Evolutionary conservation across 2,888 invertebrate genomes (phyloP).

Genomic region (Dicyrtoma fusca): DNA sequence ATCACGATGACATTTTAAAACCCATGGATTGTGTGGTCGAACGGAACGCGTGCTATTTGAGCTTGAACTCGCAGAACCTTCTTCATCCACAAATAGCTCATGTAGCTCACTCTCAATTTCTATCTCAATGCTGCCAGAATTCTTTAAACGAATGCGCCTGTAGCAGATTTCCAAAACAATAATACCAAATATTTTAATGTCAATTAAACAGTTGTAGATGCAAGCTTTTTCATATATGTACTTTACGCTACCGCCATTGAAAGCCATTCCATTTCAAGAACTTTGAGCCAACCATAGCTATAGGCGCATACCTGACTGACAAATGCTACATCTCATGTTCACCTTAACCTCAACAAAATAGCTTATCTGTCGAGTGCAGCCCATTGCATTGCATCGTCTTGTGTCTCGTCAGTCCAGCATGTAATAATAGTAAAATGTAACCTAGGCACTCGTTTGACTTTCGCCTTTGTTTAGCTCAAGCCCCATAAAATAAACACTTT

Average conservation of each 20-base stretch:
- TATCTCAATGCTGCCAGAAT: slow-evolving; percentile 60
- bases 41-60: slow-evolving; percentile 37
- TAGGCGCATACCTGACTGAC: no score
- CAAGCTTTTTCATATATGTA: no score
- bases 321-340: not conserved
- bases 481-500: no score
- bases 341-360: slow-evolving; percentile 4
- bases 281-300: no score
- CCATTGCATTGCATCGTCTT: no score
- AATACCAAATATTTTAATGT: not conserved
- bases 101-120: slow-evolving; percentile 57
- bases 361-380: not conserved
- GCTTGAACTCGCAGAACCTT: slow-evolving; percentile 37
- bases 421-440: no score
- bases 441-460: no score
- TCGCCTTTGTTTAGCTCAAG: no score
- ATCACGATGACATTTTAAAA: slow-evolving; percentile 63
- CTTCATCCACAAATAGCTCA: slow-evolving; percentile 58
- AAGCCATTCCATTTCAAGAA: no score
- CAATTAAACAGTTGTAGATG: no score
- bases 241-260: no score
- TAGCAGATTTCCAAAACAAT: slow-evolving; percentile 26
- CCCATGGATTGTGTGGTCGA: slow-evolving; percentile 63
- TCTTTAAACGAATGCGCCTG: slow-evolving; percentile 59
- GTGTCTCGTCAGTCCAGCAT: no score